Evolutionary conservation across 2,113 vertebrate species (phyloP).

Genomic region (Todiramphus chloris): DNA sequence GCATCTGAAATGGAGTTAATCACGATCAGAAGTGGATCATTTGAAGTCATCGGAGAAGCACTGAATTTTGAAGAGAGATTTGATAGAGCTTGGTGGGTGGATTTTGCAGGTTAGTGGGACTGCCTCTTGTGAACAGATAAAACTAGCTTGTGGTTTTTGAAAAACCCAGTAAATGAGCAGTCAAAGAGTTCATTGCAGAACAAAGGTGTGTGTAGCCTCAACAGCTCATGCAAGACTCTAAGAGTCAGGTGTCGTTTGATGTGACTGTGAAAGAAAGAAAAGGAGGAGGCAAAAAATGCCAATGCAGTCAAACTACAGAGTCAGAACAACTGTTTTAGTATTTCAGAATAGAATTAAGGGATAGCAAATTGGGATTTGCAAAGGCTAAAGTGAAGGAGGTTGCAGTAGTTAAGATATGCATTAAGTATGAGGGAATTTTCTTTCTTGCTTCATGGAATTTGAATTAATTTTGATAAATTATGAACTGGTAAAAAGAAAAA

Average conservation of each 20-base stretch:
- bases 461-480: neutral
- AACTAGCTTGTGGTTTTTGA: rapidly evolving
- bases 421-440: neutral
- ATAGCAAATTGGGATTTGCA: neutral
- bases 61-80: neutral
- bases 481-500: neutral
- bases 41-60: neutral
- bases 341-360: neutral
- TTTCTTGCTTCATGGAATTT: neutral
- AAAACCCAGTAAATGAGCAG: neutral
- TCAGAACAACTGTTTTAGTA: neutral
- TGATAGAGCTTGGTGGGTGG: neutral
- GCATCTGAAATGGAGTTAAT: neutral
- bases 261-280: neutral
- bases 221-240: neutral
- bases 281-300: rapidly evolving
- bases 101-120: neutral
- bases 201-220: neutral
- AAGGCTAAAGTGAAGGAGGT: neutral
- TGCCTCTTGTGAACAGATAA: neutral
- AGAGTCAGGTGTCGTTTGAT: neutral
- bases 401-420: neutral
- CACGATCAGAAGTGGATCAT: neutral
- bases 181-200: rapidly evolving
- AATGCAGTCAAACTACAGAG: neutral